Percentiles rank a stretch among this genome's conserved stretches.
These are phyloP conservation scores for Stenodema calcarata DNA, from an alignment of 2,888 invertebrate genomes.

Conservation along the genomic window DNA sequence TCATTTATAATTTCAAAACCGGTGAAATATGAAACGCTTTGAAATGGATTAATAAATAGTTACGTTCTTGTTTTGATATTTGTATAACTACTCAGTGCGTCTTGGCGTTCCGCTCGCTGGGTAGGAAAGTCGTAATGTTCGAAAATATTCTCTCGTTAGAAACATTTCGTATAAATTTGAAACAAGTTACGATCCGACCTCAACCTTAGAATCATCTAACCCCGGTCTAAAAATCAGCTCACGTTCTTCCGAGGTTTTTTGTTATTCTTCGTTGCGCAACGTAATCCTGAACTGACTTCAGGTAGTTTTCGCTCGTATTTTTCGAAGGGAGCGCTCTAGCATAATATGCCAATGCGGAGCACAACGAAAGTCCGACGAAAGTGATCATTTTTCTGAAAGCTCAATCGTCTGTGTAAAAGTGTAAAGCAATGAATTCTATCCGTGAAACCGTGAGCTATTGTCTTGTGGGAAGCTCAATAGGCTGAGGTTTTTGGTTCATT, in stretches of 20 bases:
- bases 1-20: no score
- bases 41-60: no score
- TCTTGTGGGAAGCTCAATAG: no score
- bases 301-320: background rate
- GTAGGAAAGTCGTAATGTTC: background rate
- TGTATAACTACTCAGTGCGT: background rate
- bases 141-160: background rate
- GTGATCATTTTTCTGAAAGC: background rate
- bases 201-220: background rate
- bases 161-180: background rate
- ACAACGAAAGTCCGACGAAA: background rate
- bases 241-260: background rate
- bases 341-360: background rate
- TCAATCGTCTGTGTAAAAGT: background rate
- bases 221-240: background rate
- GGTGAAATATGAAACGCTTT: no score
- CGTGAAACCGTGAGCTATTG: no score
- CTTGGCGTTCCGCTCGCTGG: background rate
- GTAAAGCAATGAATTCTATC: no score
- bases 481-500: no score
- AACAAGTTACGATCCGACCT: background rate
- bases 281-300: background rate
- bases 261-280: background rate
- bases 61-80: no score
- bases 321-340: background rate